A percentile compares a stretch with the other conserved stretches of the same genome.
Conservation (phyloP, 2,888 invertebrate genomes). For the Ennomos quercinarius region DNA sequence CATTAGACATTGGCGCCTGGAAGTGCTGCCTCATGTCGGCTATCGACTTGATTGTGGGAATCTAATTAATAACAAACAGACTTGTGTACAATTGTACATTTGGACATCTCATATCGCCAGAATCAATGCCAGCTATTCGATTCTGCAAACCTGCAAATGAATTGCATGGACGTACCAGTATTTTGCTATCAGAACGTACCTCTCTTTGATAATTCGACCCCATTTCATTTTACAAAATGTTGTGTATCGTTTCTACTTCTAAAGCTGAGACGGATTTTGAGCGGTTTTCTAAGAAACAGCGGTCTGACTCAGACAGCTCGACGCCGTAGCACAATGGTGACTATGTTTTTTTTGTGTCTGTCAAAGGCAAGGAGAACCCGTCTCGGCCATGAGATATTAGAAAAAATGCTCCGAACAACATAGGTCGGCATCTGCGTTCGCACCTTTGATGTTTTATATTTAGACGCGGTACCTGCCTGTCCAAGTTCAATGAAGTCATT, state of each 20-base stretch:
- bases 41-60: constrained; percentile 59
- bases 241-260: constrained; percentile 37
- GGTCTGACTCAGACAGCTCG: constrained; percentile 77
- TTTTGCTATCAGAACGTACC: constrained; percentile 1
- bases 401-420: constrained; percentile 69
- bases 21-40: constrained; percentile 55
- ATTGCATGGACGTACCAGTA: constrained; percentile 1
- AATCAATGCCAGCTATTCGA: not conserved
- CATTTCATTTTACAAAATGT: constrained; percentile 20
- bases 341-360: constrained; percentile 68
- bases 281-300: constrained; percentile 72
- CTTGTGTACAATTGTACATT: constrained; percentile 31
- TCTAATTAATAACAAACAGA: constrained; percentile 34
- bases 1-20: constrained; percentile 58
- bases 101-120: not conserved
- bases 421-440: constrained; percentile 59
- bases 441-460: constrained; percentile 72
- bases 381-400: constrained; percentile 64
- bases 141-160: constrained; percentile 2
- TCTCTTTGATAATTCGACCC: constrained; percentile 11
- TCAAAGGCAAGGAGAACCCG: constrained; percentile 65
- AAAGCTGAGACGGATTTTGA: constrained; percentile 45
- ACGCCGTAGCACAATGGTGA: constrained; percentile 77
- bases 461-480: constrained; percentile 61
- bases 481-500: constrained; percentile 60